Evolutionary conservation across 2,888 invertebrate genomes (phyloP), one percentile per base, ranked within the genome.

Genomic region (Hirtodrosophila histrioides): DNA sequence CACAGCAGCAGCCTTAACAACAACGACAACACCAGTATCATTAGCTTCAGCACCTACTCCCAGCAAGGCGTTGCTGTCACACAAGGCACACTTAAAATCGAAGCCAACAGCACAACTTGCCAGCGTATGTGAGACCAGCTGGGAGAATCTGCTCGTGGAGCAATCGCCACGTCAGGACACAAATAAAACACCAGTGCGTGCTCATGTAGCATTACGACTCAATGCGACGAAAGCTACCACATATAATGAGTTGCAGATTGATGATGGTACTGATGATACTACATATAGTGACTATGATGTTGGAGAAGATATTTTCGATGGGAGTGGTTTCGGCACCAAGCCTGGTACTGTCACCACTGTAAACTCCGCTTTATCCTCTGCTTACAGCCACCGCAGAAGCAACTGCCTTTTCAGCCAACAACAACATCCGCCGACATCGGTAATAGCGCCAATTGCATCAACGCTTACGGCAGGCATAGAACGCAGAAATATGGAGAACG

Each of bases 91-190:
- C 48, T 67, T 90, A 33, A 92, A 92, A 69, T 86, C 90, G 10
- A 92, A 92, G 40, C 91, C 92, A 12, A 48, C 74, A 27, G 80
- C 74, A 1, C 86, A 86, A 3, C 82, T 92, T 36, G 92, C 92
- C 23, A 92, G 92, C 75, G 92, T 92, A 6, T 92, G 92, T 69
- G 93, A 93, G 84, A 89, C 92, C 4, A 92, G 92, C 69, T 91
- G 90, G 64, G 93, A 93, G 82, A 92, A 92, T 85, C 76, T 93
- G 40, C 78, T 90, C 7, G 76, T 87, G 68, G 89, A 90, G 39
- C 82, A 80, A 27, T 85, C 87, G 43, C 84, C 86, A 6, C 70
- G 70, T 7, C 36, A 74, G 17, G 65, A 53, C 5, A 37, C 51
- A 11, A 55, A 53, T 17, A 64, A 62, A 29, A 49, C 58, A 0